Evolutionary conservation across 2,113 vertebrate genomes (phyloP).

Genomic region (Tylochromis polylepis): DNA sequence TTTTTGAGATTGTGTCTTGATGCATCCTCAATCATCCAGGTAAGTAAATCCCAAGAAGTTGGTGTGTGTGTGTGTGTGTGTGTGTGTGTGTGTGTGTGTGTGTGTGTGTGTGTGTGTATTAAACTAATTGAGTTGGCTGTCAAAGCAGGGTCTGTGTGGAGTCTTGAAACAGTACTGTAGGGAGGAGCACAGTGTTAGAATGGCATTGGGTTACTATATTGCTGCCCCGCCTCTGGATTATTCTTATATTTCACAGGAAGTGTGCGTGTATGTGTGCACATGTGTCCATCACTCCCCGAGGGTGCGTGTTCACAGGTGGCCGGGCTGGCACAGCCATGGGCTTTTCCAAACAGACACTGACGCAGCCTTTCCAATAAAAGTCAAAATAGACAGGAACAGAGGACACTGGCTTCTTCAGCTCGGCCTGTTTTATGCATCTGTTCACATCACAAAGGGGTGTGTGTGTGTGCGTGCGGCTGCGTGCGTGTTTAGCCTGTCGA

Average conservation of each 20-base stretch:
- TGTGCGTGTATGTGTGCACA: neutral
- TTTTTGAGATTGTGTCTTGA: no score
- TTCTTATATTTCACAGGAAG: constrained; percentile 37
- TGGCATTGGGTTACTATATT: constrained; percentile 38
- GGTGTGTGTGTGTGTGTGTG: neutral
- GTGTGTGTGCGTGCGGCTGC: neutral
- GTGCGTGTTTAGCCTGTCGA: neutral
- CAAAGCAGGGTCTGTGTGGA: constrained; percentile 59
- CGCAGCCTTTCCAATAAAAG: constrained; percentile 51
- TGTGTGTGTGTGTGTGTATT: constrained; percentile 12
- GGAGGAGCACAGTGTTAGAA: constrained; percentile 46
- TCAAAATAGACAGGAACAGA: constrained; percentile 45
- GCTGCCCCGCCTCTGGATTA: constrained; percentile 26
- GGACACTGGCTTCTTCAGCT: constrained; percentile 14
- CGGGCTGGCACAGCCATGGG: constrained; percentile 25
- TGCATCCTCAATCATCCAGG: no score
- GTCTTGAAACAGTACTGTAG: constrained; percentile 23
- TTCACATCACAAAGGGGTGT: neutral
- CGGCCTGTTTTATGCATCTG: constrained; percentile 35
- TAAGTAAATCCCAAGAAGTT: no score
- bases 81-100: constrained; percentile 32
- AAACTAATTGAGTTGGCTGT: constrained; percentile 71
- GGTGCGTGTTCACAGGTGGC: constrained; percentile 56
- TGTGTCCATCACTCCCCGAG: constrained; percentile 2
- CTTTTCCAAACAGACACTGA: constrained; percentile 54